Evolutionary conservation across 2,888 invertebrate species (phyloP), one percentile per base, ranked within the genome.

Genomic region (Agapostemon virescens): DNA sequence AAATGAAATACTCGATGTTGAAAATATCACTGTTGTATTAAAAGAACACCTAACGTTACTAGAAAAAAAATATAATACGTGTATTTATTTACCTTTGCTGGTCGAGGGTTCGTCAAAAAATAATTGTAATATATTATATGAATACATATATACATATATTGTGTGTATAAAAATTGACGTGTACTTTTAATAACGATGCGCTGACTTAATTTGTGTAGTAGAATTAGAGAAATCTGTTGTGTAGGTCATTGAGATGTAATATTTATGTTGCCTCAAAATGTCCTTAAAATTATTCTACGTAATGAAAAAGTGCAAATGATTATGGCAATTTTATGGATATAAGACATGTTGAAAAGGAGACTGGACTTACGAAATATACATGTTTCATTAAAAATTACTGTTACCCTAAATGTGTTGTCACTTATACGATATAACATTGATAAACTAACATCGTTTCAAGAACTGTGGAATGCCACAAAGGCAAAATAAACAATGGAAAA

Each of bases 51-150:
- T 23, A 30, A 61, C 30, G 33, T 70, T 42, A 61, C 38, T 52
- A 17, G 64, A 74, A 30, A n/a, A 66, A 69, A 74, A 71, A 72
- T 83, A 52, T 80, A 67, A 72, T 84, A 73, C 52, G 70, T 85
- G 77, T 72, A 81, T 81, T 79, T 82, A 81, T 80, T 83, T 74
- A 70, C 84, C 85, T 86, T 86, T 84, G 85, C 85, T 68, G 85
- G 85, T 58, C 85, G 58, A 86, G 85, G 85, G 85, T 55, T 74
- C 30, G 52, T 74, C 26, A 75, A 77, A 6, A 9, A 55, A 81
- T 83, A 63, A 82, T 73, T 80, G 69, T 80, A 84, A 77, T 70
- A 77, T 68, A 77, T 72, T 69, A 80, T 74, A 77, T 73, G 79
- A 40, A 66, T 67, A 58, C 70, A 78, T 63, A 72, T 45, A 52